Conservation (phyloP, 2,113 vertebrate species). For the Motacilla tschutschensis region DNA sequence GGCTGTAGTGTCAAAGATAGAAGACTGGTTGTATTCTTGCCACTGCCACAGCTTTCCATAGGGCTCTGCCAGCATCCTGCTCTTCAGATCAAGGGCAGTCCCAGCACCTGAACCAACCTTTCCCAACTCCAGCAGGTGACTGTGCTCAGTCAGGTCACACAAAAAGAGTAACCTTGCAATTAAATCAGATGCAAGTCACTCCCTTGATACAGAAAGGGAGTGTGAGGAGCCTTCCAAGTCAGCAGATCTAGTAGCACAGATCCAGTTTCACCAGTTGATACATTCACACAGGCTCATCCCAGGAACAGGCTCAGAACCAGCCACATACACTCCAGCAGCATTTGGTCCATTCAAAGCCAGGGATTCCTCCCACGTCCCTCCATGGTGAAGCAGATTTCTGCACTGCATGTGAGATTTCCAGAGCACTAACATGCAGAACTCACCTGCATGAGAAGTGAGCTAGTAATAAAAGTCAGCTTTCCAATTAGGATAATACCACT, state of each 20-base stretch:
- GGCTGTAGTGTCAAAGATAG: background rate
- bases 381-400: background rate
- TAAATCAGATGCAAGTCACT: background rate
- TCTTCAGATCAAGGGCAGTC: background rate
- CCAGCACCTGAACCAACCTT: background rate
- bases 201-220: background rate
- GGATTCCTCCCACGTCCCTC: background rate
- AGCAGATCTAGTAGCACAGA: background rate
- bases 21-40: background rate
- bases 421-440: background rate
- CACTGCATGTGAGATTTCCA: background rate
- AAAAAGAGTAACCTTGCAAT: background rate
- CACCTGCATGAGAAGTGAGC: background rate
- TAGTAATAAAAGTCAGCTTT: background rate
- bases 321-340: background rate
- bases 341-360: background rate
- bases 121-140: background rate
- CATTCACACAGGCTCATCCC: background rate
- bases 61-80: background rate
- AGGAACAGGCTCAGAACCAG: background rate
- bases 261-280: background rate
- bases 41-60: background rate
- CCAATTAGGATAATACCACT: background rate
- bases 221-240: background rate
- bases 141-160: background rate